Percentiles rank a stretch among this genome's conserved stretches.
Conservation (phyloP, 2,797 vertebrate species). For the Centroberyx gerrardi region DNA sequence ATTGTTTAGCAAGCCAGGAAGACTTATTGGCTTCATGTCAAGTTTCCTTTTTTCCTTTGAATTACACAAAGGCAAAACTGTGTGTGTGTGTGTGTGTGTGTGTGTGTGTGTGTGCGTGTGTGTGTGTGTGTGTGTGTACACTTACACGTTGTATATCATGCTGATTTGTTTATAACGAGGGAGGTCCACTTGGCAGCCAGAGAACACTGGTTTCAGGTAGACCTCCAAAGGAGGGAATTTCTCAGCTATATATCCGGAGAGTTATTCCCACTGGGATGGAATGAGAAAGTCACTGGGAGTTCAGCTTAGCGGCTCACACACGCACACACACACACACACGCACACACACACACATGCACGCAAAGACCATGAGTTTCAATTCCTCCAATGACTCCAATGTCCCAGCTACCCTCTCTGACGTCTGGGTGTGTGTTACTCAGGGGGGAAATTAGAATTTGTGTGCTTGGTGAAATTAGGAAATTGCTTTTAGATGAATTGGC, state of each 20-base stretch:
- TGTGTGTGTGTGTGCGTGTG: conserved; percentile 26
- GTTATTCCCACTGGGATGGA: conserved; percentile 23
- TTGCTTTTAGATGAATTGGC: conserved; percentile 56
- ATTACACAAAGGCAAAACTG: conserved; percentile 48
- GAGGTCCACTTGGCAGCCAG: conserved; percentile 10
- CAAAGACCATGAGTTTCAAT: not conserved
- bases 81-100: conserved; percentile 8
- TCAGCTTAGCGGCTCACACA: conserved; percentile 9
- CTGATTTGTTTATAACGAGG: conserved; percentile 20
- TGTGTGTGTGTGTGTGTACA: conserved; percentile 20
- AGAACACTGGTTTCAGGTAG: conserved; percentile 22
- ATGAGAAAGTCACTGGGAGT: conserved; percentile 38
- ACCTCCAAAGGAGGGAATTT: conserved; percentile 30
- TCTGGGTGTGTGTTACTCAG: conserved; percentile 52
- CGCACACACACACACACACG: conserved; percentile 21
- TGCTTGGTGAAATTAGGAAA: conserved; percentile 45
- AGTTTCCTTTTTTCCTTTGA: conserved; percentile 62
- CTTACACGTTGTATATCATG: conserved; percentile 19
- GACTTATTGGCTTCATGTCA: conserved; percentile 56
- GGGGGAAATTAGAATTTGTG: conserved; percentile 35
- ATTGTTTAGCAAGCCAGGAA: conserved; percentile 71
- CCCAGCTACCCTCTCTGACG: conserved; percentile 4
- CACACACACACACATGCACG: conserved; percentile 12
- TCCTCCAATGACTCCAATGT: not conserved
- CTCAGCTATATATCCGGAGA: conserved; percentile 22